Conservation (phyloP, 2,113 vertebrate species). For the Lota lota region DNA sequence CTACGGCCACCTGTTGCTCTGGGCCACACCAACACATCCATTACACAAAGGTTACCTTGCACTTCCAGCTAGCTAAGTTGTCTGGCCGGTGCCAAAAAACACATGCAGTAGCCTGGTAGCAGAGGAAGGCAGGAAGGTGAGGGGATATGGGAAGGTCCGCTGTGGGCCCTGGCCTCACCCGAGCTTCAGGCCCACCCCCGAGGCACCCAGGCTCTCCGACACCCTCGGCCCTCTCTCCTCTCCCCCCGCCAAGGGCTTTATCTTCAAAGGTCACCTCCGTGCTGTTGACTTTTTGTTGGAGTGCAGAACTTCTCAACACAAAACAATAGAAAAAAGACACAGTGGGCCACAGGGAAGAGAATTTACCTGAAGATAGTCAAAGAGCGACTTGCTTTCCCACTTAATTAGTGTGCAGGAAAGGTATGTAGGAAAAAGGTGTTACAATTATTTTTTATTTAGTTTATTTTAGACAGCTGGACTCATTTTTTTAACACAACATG, state of each 20-base stretch:
- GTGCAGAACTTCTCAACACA: too few relatives aligned
- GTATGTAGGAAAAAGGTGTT: too few relatives aligned
- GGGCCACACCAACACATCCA: slow-evolving; percentile 61
- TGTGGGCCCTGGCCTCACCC: too few relatives aligned
- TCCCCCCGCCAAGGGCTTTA: slow-evolving; percentile 35
- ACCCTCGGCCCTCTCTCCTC: slow-evolving; percentile 1
- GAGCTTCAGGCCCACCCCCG: not conserved
- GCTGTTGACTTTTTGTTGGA: not conserved
- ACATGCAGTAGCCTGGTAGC: slow-evolving; percentile 8
- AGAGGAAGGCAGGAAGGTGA: slow-evolving; percentile 35
- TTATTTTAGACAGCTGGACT: too few relatives aligned
- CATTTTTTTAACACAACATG: too few relatives aligned
- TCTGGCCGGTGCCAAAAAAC: slow-evolving; percentile 40
- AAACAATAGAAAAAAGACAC: too few relatives aligned
- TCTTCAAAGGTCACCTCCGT: slow-evolving; percentile 52
- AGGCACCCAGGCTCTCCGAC: not conserved
- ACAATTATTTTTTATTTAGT: too few relatives aligned
- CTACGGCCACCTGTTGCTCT: slow-evolving; percentile 57
- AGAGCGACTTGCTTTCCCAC: too few relatives aligned
- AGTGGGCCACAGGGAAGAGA: too few relatives aligned
- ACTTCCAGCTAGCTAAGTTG: slow-evolving; percentile 48
- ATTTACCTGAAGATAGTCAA: too few relatives aligned
- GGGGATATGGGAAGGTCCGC: too few relatives aligned
- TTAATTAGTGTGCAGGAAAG: too few relatives aligned
- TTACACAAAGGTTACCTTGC: slow-evolving; percentile 79